Evolutionary conservation across 1,140 invertebrate genomes (phyloP).

Genomic region (Calliphora vicina): DNA sequence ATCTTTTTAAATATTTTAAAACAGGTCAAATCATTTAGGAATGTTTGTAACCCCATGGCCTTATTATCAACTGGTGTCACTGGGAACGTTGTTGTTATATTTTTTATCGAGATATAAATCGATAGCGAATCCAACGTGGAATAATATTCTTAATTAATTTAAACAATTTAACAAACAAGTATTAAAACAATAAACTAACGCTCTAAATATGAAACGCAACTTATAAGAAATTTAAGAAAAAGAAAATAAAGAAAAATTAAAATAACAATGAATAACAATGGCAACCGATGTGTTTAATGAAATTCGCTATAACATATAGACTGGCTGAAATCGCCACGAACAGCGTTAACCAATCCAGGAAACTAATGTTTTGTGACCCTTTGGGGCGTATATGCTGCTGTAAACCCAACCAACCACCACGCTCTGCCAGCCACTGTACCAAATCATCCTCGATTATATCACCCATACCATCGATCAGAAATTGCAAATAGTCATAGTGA

Average conservation of each 20-base stretch:
- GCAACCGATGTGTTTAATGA: constrained; percentile 55
- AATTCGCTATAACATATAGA: constrained; percentile 56
- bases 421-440: constrained; percentile 72
- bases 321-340: constrained; percentile 56
- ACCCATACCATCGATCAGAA: constrained; percentile 69
- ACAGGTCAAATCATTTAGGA: too few species aligned
- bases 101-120: too few species aligned
- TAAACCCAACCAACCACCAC: constrained; percentile 74
- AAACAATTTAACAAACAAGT: too few species aligned
- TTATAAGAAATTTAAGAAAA: too few species aligned
- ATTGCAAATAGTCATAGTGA: constrained; percentile 71
- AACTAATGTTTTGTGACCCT: constrained; percentile 50
- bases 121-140: too few species aligned
- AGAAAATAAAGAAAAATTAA: constrained; percentile 35
- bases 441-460: constrained; percentile 73
- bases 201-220: too few species aligned
- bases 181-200: too few species aligned
- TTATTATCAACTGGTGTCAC: too few species aligned
- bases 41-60: too few species aligned
- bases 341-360: constrained; percentile 58
- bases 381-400: constrained; percentile 56
- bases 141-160: too few species aligned
- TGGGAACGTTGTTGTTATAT: too few species aligned
- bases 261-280: constrained; percentile 60
- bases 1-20: too few species aligned